Percentiles rank a stretch among this genome's conserved stretches.
Evolutionary conservation across 1,140 invertebrate species (phyloP).

Genomic region (Drosophila nigromelanica): DNA sequence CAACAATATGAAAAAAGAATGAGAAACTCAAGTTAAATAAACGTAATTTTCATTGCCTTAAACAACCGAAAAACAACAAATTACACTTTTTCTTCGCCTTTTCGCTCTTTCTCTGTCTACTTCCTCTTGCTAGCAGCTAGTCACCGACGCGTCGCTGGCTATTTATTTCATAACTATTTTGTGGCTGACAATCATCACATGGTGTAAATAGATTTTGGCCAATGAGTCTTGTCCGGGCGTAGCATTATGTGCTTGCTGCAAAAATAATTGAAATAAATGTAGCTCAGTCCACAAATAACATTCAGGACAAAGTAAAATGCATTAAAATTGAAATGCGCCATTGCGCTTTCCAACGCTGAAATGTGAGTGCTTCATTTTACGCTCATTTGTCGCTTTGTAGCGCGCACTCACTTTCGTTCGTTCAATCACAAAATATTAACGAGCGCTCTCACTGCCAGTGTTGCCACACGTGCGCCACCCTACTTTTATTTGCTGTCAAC

Average conservation of each 20-base stretch:
- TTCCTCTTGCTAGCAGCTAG: constrained; percentile 23
- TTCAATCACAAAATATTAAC: constrained; percentile 12
- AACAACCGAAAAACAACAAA: constrained; percentile 35
- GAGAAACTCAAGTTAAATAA: constrained; percentile 49
- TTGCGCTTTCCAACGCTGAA: constrained; percentile 23
- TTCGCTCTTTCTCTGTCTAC: constrained; percentile 9
- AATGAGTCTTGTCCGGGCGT: not conserved
- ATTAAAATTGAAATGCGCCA: constrained; percentile 36
- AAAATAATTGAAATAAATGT: constrained; percentile 11
- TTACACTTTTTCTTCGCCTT: constrained; percentile 45
- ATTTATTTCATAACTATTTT: constrained; percentile 47
- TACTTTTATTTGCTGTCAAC: constrained; percentile 12
- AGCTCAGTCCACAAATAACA: constrained; percentile 20
- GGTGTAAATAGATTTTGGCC: constrained; percentile 5
- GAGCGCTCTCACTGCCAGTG: constrained; percentile 34
- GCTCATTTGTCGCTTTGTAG: constrained; percentile 52
- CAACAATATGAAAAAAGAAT: constrained; percentile 23
- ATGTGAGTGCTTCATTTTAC: constrained; percentile 27
- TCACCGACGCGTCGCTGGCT: constrained; percentile 14
- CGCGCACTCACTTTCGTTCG: constrained; percentile 30
- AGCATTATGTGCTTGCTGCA: constrained; percentile 13
- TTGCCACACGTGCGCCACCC: constrained; percentile 35
- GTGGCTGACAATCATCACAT: constrained; percentile 30
- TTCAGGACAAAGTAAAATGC: constrained; percentile 23
- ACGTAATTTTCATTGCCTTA: constrained; percentile 57